Evolutionary conservation across 2,113 vertebrate genomes (phyloP), one percentile per base, ranked within the genome.

Genomic region (Nerophis lumbriciformis): DNA sequence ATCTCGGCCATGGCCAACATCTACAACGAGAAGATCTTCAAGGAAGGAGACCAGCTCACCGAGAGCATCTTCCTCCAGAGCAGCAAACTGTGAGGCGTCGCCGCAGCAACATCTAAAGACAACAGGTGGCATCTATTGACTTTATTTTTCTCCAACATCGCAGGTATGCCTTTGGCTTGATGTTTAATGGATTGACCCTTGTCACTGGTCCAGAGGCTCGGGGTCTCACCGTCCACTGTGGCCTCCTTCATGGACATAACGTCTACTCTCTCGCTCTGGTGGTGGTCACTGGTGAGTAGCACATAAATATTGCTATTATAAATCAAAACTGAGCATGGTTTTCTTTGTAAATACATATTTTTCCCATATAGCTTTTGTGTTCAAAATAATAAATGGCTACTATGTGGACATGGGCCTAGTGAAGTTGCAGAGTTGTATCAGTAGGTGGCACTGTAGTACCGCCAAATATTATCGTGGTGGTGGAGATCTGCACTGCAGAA

Each of bases 1-100:
- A 90, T 96, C 72, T 93, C 97, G 6, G 92, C 97, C 42, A 83
- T 95, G 89, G 97, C 97, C 79, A 99, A 99, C 84, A 97, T 99
- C 79, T 99, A 99, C 87, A 99, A 95, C 1, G 97, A 99, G 81
- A 99, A 99, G 92, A 99, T 99, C 79, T 66, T 99, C 51, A 99
- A 99, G 72, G 96, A 97, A 50, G 93, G 91, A 6, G 90, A 93
- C 69, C 95, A 95, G 77, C 84, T 91, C 19, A 82, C 81, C 0
- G 95, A 98, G 85, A 98, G 92, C 86, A 98, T 99, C 84, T 99
- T 97, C 78, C 91, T 89, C 3, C 97, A 99, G 90, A 99, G 97
- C 86, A 96, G 94, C 73, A 96, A 95, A 77, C 86, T 99, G 59
- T 99, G 93, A 75, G 85, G 5, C n/a, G 9, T 0, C 37, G 12